Conservation (phyloP, 2,113 vertebrate genomes). For the Petromus typicus region DNA sequence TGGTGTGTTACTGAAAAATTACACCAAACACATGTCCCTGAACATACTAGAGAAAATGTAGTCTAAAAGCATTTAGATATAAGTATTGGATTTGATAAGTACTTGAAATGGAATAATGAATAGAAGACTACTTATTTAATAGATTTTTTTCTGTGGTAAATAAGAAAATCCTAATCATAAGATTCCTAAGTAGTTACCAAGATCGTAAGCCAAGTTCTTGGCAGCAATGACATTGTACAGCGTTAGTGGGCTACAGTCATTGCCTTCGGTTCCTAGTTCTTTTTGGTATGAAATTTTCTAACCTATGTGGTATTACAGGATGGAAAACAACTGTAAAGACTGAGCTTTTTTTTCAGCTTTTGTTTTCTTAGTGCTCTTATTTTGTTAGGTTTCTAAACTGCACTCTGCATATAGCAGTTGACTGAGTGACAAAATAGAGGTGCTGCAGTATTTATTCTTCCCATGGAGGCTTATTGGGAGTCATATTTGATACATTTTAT, state of each 20-base stretch:
- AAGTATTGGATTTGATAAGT: constrained; percentile 63
- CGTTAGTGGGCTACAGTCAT: not conserved
- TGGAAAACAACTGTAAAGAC: constrained; percentile 29
- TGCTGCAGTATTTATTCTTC: not conserved
- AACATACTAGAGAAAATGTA: constrained; percentile 40
- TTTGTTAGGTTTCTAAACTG: constrained; percentile 42
- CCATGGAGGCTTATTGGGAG: not conserved
- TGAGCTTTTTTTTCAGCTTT: constrained; percentile 27
- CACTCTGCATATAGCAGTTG: not conserved
- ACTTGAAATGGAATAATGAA: constrained; percentile 38
- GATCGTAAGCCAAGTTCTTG: constrained; percentile 65
- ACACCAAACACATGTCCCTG: not conserved
- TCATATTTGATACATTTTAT: not conserved
- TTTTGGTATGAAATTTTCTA: constrained; percentile 46
- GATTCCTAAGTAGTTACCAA: constrained; percentile 35
- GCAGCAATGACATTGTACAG: not conserved
- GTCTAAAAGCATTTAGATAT: constrained; percentile 1
- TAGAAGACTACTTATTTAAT: constrained; percentile 39
- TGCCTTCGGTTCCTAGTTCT: constrained; percentile 41
- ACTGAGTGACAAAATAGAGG: not conserved
- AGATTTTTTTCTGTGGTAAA: constrained; percentile 49
- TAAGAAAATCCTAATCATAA: constrained; percentile 70
- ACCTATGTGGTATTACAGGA: not conserved
- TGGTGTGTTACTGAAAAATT: constrained; percentile 46
- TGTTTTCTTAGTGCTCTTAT: constrained; percentile 20